Percentiles rank a stretch among this genome's conserved stretches.
Conservation (phyloP, 1,140 invertebrate genomes). For the Stegodyphus dumicola region DNA sequence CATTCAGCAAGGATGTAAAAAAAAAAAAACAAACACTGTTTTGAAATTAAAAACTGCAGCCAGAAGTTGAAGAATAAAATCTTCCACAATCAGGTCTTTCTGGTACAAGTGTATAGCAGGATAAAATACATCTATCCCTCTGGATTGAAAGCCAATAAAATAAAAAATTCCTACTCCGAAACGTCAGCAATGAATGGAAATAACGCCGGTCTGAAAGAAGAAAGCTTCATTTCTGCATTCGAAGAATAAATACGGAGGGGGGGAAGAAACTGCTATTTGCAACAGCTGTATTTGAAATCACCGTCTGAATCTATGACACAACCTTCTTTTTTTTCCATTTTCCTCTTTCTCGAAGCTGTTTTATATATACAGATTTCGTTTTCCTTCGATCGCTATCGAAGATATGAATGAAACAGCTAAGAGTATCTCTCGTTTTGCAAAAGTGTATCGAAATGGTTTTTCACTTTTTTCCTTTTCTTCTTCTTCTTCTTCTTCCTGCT, state of each 20-base stretch:
- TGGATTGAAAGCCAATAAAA: too few relatives aligned
- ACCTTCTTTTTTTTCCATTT: conserved; percentile 72
- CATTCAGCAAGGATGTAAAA: too few relatives aligned
- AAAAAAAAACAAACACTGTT: too few relatives aligned
- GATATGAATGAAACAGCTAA: conserved; percentile 21
- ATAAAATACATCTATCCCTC: too few relatives aligned
- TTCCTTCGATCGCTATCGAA: conserved; percentile 5
- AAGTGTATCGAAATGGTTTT: conserved; percentile 21
- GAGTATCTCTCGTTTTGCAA: conserved; percentile 39
- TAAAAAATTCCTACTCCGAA: too few relatives aligned
- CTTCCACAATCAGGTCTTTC: too few relatives aligned
- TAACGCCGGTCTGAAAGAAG: too few relatives aligned
- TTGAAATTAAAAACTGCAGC: too few relatives aligned
- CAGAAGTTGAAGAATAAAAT: too few relatives aligned
- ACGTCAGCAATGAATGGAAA: too few relatives aligned
- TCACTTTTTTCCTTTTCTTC: neutral
- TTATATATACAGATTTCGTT: neutral
- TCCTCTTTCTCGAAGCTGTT: neutral
- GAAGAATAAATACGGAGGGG: neutral
- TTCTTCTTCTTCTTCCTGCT: neutral
- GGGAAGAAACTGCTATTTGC: conserved; percentile 29
- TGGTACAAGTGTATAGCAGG: too few relatives aligned
- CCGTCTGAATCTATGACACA: conserved; percentile 30
- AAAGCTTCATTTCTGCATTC: neutral
- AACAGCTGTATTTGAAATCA: conserved; percentile 45